Evolutionary conservation across 2,113 vertebrate species (phyloP), one percentile per base, ranked within the genome.

Genomic region (Tricholaema leucomelas): DNA sequence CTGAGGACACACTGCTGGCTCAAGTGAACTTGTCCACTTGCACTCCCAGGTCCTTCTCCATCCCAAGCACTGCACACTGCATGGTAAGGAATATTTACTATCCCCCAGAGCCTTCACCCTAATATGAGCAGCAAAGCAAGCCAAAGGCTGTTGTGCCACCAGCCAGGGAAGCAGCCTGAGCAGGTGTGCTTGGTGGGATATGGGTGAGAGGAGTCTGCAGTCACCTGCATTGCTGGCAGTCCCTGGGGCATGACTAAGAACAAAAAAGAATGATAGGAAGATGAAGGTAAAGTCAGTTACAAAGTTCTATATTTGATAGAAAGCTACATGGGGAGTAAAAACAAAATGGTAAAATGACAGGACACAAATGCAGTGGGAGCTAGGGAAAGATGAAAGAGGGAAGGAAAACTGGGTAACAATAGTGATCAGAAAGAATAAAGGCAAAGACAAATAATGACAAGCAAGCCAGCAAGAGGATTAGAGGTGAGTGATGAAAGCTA

Each of bases 381-480:
- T 80, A 74, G 82, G 72, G 40, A 87, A 92, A 88, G 90, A 94
- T 96, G 94, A 96, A 94, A 96, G 95, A 92, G 91, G 87, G 95
- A 78, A 94, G 92, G 83, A 96, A 96, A 97, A 96, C 90, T 93
- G 92, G 86, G 93, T 97, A 92, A 96, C 87, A 96, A 96, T 69
- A 95, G 86, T 90, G 92, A 89, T 97, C 87, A 94, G 70, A 85
- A 94, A 90, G 92, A 95, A 93, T 83, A 96, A 90, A 94, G 71
- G 67, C 66, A 81, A 93, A 96, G 91, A 93, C 86, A 95, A 96
- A 94, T 94, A 88, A 78, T 94, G 93, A 71, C 94, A 96, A 96
- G 76, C 52, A 92, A 84, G 74, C 66, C 93, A 90, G 86, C 82
- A 91, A 89, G 70, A 88, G 82, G 87, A 94, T 91, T 92, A 94